Evolutionary conservation across 2,113 vertebrate genomes (phyloP), one percentile per base, ranked within the genome.

Genomic region (Pelusios castaneus): DNA sequence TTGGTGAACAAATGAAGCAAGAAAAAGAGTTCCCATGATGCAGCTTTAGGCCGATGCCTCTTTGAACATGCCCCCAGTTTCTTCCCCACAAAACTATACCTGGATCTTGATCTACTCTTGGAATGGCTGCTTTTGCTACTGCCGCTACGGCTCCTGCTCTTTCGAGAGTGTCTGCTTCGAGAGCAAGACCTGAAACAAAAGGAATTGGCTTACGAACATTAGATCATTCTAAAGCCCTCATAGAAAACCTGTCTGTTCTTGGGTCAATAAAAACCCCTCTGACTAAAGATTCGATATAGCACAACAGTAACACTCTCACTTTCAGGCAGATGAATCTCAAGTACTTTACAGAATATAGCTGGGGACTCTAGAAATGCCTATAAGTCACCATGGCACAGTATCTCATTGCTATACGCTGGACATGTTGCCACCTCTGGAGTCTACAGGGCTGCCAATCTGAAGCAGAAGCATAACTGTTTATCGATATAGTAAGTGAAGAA

Each of bases 81-180:
- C 82, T 87, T 13, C 91, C 89, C 45, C 0, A 43, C 51, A 89
- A 47, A 76, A n/a, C 98, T 96, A 4, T 95, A 99, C 99, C 99
- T 99, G 97, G 99, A 99, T 94, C 98, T 98, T 54, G 98, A 98
- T 56, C 97, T 96, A 8, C 98, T 98, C 97, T 98, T 98, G 70
- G 98, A 99, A 85, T 98, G 98, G 82, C 98, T 99, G 85, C 98
- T 98, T 56, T 98, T 99, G 97, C 98, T 99, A 95, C 99, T 99
- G 83, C 98, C 98, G 54, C 99, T 99, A 91, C 97, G 98, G 97
- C 99, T 99, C 96, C 98, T 98, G 97, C 99, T 99, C 98, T 99
- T 99, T 27, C 98, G 99, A 55, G 99, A 99, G 82, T 99, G 98
- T 94, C 99, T 98, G 98, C 99, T 99, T 94, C 99, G 98, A 97